Evolutionary conservation across 23 tunicate genomes (phyloP).

Genomic region (Phallusia fumigata): DNA sequence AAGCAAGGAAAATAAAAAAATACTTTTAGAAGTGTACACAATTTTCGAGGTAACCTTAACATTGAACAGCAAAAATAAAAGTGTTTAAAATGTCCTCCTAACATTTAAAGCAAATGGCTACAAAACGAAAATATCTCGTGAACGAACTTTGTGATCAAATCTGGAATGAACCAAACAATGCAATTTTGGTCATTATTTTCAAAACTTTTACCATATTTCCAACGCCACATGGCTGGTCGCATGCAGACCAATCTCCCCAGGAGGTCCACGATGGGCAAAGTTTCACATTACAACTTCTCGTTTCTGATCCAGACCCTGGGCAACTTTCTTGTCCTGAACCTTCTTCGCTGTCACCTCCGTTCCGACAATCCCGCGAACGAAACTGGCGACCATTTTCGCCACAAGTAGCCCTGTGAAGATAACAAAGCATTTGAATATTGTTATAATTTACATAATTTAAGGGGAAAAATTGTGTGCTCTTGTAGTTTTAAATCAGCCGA

Average conservation of each 20-base stretch:
- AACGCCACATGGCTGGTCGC: conserved; percentile 56
- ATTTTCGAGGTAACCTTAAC: no score
- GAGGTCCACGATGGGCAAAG: conserved; percentile 58
- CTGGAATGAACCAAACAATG: no score
- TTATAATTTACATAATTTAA: not conserved
- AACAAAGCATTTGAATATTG: not conserved
- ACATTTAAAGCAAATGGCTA: no score
- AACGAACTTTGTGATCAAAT: no score
- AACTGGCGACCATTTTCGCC: conserved; percentile 42
- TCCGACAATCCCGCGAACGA: conserved; percentile 52
- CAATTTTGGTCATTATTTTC: no score
- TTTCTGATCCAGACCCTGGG: conserved; percentile 46
- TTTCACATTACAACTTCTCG: conserved; percentile 22
- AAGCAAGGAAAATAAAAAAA: no score
- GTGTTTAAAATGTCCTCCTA: no score
- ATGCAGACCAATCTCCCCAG: conserved; percentile 57
- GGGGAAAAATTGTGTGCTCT: not conserved
- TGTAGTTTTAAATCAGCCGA: no score
- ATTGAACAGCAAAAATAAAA: no score
- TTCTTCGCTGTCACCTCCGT: conserved; percentile 38
- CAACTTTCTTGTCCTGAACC: conserved; percentile 65
- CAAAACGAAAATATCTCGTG: no score
- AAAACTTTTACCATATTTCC: conserved; percentile 41
- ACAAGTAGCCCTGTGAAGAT: conserved; percentile 37
- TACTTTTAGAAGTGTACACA: no score